These are phyloP conservation scores for Linnaemya vulpina DNA, from an alignment of 2,888 invertebrate genomes.

Conservation along the genomic window DNA sequence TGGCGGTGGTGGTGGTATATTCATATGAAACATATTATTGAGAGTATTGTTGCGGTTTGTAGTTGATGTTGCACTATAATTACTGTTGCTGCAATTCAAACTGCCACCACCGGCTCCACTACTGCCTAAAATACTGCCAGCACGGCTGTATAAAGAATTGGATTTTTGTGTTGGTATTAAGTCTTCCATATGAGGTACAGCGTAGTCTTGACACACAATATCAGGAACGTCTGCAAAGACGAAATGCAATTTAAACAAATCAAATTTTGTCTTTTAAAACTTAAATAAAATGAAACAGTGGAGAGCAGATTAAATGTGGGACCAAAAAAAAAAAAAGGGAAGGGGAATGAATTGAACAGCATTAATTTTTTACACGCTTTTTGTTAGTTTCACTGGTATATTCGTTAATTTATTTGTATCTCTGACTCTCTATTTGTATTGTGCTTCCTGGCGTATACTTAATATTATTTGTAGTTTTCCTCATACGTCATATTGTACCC, in stretches of 20 bases:
- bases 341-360: no score
- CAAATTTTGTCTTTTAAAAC: no score
- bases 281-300: no score
- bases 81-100: conserved; percentile 73
- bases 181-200: conserved; percentile 85
- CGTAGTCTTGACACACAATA: conserved; percentile 86
- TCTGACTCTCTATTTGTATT: no score
- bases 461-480: no score
- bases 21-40: conserved; percentile 83
- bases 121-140: conserved; percentile 71
- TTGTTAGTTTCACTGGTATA: no score
- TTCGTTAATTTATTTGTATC: no score
- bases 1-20: conserved; percentile 77
- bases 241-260: not conserved
- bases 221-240: conserved; percentile 84
- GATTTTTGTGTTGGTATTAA: conserved; percentile 81
- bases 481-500: no score
- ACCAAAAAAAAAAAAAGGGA: no score
- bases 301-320: no score
- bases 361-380: no score
- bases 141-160: conserved; percentile 79
- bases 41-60: conserved; percentile 78
- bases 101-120: conserved; percentile 61
- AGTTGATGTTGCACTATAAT: conserved; percentile 78
- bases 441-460: no score